Evolutionary conservation across 2,797 vertebrate species (phyloP).

Genomic region (Pipistrellus pygmaeus): DNA sequence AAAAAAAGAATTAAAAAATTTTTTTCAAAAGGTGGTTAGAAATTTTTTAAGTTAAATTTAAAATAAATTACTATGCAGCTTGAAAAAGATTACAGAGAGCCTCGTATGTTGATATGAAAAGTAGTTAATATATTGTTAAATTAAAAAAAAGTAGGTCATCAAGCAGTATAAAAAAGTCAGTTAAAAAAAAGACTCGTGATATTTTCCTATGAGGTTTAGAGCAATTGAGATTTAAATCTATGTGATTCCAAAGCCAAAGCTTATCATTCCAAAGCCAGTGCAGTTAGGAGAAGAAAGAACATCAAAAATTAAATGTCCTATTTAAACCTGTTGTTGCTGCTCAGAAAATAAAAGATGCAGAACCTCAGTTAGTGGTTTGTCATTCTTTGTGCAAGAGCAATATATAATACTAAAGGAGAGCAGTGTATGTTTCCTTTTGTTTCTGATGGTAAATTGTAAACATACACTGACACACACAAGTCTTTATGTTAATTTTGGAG

Average conservation of each 20-base stretch:
- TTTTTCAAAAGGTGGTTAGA: no score
- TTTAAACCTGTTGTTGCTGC: conserved; percentile 59
- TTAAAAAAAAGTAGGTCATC: no score
- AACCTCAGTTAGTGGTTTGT: conserved; percentile 47
- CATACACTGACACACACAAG: not conserved
- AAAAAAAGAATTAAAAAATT: no score
- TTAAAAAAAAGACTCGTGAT: not conserved
- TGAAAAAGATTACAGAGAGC: no score
- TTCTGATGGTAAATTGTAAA: conserved; percentile 36
- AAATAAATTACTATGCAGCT: no score
- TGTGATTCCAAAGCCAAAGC: conserved; percentile 52
- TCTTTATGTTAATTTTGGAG: not conserved
- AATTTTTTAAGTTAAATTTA: no score
- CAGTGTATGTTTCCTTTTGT: conserved; percentile 64
- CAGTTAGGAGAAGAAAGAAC: no score
- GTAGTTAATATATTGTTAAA: no score
- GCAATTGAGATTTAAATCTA: conserved; percentile 44
- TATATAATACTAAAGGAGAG: conserved; percentile 52
- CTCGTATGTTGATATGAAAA: no score
- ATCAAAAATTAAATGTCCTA: conserved; percentile 19
- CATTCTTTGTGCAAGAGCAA: conserved; percentile 51
- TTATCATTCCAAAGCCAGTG: conserved; percentile 55
- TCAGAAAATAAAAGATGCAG: conserved; percentile 68
- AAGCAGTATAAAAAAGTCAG: no score
- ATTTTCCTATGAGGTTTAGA: conserved; percentile 12